Base-by-base conservation (phyloP, 2,888 invertebrate genomes). In the Incurvaria masculella region DNA sequence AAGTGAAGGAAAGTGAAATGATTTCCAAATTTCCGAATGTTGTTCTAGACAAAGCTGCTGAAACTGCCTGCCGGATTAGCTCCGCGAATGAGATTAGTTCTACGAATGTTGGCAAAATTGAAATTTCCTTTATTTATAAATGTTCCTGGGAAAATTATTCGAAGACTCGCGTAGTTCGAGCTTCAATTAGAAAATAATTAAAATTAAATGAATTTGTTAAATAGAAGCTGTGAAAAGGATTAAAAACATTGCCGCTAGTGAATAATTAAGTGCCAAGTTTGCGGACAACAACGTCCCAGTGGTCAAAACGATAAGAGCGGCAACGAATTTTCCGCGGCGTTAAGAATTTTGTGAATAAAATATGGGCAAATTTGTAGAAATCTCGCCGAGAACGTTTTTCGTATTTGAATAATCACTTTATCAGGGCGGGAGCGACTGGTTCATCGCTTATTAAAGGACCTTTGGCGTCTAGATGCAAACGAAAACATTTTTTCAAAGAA, bases 351-450 rank as follows among this genome's bases (percentile, higher is more conserved):
- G 71, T 76, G 72, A 76, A 78, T 78, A 73, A 78, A 76, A 75
- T 76, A 76, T 76, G 69, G 74, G 71, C 60, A 63, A 72, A 75
- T 74, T 75, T 69, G 71, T 65, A 68, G 63, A 70, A 71, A 72
- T 33, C 33, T 33, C 33, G 68, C 72, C 69, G 63, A 72, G 71
- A 75, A 71, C 73, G 73, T 72, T 78, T 76, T 75, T 66, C 68
- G 68, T 73, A 75, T 76, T 78, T 78, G 72, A 76, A 78, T 76
- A 78, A 76, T 75, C 72, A 75, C 71, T 74, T 75, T 73, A 72
- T 71, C 73, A 75, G 74, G 69, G 72, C 67, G 58, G 61, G 61
- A 63, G 68, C 70, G 69, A 68, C 66, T 65, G 61, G 65, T 70
- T 75, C 75, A 75, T 78, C 76, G 74, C 64, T 74, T 76, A 41